Conservation (phyloP, 2,113 vertebrate species). For the Sitta europaea region DNA sequence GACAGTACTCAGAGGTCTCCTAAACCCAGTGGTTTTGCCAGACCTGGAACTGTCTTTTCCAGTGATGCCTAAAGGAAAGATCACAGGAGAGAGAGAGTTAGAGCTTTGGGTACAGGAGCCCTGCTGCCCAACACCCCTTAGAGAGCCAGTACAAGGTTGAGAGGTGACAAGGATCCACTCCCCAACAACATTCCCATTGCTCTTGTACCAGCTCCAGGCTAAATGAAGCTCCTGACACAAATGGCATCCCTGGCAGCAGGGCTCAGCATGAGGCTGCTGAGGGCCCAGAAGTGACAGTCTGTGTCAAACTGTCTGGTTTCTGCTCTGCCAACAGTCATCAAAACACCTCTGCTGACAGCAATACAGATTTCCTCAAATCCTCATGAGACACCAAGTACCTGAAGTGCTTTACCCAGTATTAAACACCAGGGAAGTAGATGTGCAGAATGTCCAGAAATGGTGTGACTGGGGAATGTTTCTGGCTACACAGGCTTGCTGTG, state of each 20-base stretch:
- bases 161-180: not conserved
- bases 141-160: not conserved
- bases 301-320: not conserved
- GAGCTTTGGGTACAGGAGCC: not conserved
- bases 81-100: conserved; percentile 7
- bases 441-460: not conserved
- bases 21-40: not conserved
- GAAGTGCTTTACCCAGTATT: not conserved
- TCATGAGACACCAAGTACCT: not conserved
- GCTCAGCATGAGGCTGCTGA: not conserved
- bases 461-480: not conserved
- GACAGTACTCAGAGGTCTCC: not conserved
- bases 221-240: not conserved
- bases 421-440: not conserved
- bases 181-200: not conserved
- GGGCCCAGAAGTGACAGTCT: not conserved
- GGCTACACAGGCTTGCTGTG: not conserved
- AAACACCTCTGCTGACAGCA: not conserved
- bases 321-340: not conserved
- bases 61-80: conserved; percentile 40
- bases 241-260: not conserved
- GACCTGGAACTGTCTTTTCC: not conserved
- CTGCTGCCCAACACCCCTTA: not conserved
- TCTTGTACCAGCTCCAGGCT: not conserved
- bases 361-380: not conserved